Percentiles rank a stretch among this genome's conserved stretches.
These are phyloP conservation scores for Nomada lathburiana DNA, from an alignment of 2,888 invertebrate genomes.

Conservation along the genomic window DNA sequence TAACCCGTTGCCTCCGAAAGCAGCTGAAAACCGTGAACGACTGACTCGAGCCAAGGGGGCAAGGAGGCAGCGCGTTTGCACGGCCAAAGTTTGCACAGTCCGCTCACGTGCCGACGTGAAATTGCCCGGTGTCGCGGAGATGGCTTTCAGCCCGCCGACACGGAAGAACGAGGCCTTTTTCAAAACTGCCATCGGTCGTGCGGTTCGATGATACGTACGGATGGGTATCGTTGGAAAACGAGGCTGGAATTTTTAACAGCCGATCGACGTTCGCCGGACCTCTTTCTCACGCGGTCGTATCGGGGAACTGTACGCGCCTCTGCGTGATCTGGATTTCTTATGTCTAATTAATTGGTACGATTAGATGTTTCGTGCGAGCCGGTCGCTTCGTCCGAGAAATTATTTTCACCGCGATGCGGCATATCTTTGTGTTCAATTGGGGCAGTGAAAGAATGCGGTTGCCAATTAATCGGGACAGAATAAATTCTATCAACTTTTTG, in stretches of 20 bases:
- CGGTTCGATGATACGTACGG: conserved; percentile 39
- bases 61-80: conserved; percentile 63
- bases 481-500: too few species aligned
- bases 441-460: neutral
- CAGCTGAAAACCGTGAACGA: conserved; percentile 40
- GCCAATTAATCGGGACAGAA: too few species aligned
- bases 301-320: conserved; percentile 12
- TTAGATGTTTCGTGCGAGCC: neutral
- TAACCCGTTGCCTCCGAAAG: conserved; percentile 71
- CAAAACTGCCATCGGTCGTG: conserved; percentile 55
- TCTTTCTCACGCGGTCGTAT: conserved; percentile 54
- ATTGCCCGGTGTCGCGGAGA: conserved; percentile 73
- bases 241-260: conserved; percentile 58
- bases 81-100: conserved; percentile 77
- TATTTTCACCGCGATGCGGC: too few species aligned
- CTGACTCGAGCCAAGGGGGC: conserved; percentile 15
- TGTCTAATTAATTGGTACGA: conserved; percentile 18
- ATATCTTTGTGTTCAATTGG: neutral
- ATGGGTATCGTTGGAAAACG: conserved; percentile 44
- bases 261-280: conserved; percentile 29
- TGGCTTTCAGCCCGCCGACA: conserved; percentile 52
- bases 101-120: conserved; percentile 80
- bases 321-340: conserved; percentile 31
- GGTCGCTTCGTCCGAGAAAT: neutral
- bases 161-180: conserved; percentile 60